Base-by-base conservation (phyloP, 2,113 vertebrate species). In the Callorhinus ursinus region DNA sequence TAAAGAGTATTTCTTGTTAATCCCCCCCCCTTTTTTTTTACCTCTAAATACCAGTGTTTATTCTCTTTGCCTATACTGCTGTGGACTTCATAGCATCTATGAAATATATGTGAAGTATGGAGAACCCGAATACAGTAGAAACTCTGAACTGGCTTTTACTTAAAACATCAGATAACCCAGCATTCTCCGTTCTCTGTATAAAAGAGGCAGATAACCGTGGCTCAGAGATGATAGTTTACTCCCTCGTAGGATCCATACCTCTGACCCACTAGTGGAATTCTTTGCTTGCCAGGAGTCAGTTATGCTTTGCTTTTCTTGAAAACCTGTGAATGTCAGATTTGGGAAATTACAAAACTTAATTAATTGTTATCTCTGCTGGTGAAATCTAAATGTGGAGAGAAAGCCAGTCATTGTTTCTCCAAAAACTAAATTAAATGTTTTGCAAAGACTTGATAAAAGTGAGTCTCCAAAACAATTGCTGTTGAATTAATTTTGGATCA, bases 351-450 rank as follows among this genome's bases (percentile, higher is more conserved):
- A 81, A 71, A 88, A 90, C 53, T 83, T 87, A 57, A 28, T 87
- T 71, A 61, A 80, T 24, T 85, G 26, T 72, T 88, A 26, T 89
- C 5, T 93, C 61, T 61, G 74, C 36, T 77, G 36, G 59, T 92
- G 24, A 90, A 89, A 79, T 89, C n/a, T 53, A 55, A 97, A 92
- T 80, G 18, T 19, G 74, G 33, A 95, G 88, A 80, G 80, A 81
- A 92, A 88, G 11, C 39, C 1, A 88, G 13, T 81, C 76, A 39
- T 36, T 88, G 1, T 84, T 94, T 97, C 84, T 82, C 10, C 81
- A 46, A 83, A 93, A 95, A 72, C 33, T 22, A 76, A 86, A 33
- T 51, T 18, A 14, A 86, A 67, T 82, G 33, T 89, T 92, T 95
- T 94, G 18, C 42, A 57, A 89, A 92, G n/a, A 94, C 24, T 92